Conservation (phyloP, 2,888 invertebrate species). For the Ferrisia virgata region DNA sequence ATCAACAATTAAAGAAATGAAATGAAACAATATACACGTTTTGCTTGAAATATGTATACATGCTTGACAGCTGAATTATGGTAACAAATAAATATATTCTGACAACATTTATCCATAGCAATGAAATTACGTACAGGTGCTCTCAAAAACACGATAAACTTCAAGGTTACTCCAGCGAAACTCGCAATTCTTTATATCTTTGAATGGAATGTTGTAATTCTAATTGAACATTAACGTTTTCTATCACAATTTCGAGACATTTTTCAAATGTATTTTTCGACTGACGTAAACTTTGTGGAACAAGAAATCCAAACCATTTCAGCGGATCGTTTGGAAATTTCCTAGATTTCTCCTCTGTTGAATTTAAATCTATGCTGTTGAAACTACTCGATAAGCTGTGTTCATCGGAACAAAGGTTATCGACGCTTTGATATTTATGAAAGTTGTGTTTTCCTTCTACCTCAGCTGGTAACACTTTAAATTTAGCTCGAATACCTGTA, state of each 20-base stretch:
- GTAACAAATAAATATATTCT: not conserved
- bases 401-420: not conserved
- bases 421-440: slow-evolving; percentile 3
- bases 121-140: not conserved
- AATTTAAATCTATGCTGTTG: slow-evolving; percentile 50
- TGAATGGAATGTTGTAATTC: slow-evolving; percentile 56
- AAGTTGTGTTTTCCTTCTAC: not conserved
- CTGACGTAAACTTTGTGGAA: slow-evolving; percentile 72
- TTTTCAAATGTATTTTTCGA: slow-evolving; percentile 73
- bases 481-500: slow-evolving; percentile 33
- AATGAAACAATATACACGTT: not conserved
- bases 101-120: not conserved
- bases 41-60: not conserved
- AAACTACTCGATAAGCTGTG: not conserved
- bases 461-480: slow-evolving; percentile 39
- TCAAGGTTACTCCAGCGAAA: not conserved
- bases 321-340: slow-evolving; percentile 61
- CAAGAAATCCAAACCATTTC: slow-evolving; percentile 82
- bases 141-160: not conserved
- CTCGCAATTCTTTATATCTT: slow-evolving; percentile 51
- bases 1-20: not conserved
- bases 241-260: slow-evolving; percentile 64
- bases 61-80: not conserved
- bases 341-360: slow-evolving; percentile 49
- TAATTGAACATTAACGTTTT: slow-evolving; percentile 68